Evolutionary conservation across 2,797 vertebrate genomes (phyloP).

Genomic region (Ptychadena robeensis): DNA sequence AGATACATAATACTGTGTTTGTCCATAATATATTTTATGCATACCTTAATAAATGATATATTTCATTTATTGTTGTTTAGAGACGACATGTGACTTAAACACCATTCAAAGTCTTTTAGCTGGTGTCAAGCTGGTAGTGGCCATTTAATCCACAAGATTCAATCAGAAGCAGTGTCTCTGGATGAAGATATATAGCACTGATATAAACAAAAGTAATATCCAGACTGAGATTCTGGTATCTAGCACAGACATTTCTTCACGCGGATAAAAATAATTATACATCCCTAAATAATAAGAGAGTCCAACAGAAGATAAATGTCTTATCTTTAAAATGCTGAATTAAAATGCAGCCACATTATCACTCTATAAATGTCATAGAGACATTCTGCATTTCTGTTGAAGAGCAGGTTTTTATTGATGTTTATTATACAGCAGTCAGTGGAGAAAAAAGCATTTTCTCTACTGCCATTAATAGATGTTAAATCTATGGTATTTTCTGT

Average conservation of each 20-base stretch:
- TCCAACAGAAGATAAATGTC: not conserved
- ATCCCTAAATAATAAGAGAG: not conserved
- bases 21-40: no score
- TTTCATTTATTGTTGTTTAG: not conserved
- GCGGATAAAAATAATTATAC: not conserved
- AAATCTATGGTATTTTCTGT: not conserved
- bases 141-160: not conserved
- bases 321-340: slow-evolving; percentile 18
- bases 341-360: not conserved
- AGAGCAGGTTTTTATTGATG: slow-evolving; percentile 8
- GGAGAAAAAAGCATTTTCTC: not conserved
- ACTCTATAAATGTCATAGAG: slow-evolving; percentile 27
- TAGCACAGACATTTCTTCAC: not conserved
- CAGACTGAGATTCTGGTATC: not conserved
- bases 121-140: not conserved
- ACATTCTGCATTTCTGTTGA: slow-evolving; percentile 3
- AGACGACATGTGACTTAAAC: not conserved
- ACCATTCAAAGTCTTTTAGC: not conserved
- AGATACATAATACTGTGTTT: no score
- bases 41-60: no score
- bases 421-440: not conserved
- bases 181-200: not conserved
- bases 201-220: not conserved
- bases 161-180: not conserved
- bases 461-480: not conserved